A percentile compares a stretch with the other conserved stretches of the same genome.
Conservation (phyloP, 2,113 vertebrate species). For the Bolborhynchus lineola region DNA sequence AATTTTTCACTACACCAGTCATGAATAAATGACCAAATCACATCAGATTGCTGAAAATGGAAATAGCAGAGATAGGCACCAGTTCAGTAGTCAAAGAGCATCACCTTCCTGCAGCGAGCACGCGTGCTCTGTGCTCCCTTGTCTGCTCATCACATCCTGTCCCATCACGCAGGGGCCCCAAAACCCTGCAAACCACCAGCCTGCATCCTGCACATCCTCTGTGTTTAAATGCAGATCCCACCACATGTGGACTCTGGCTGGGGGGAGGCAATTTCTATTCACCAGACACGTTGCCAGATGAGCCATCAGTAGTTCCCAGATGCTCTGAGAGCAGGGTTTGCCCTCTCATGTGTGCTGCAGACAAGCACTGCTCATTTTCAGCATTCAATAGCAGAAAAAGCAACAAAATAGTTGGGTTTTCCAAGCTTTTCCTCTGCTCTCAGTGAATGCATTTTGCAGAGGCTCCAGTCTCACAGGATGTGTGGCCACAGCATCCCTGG, state of each 20-base stretch:
- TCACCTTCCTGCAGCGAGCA: conserved; percentile 22
- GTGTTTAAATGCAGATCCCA: neutral
- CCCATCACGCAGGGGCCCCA: neutral
- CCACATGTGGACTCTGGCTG: rapidly evolving
- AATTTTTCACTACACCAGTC: conserved; percentile 73
- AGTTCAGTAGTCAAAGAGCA: conserved; percentile 50
- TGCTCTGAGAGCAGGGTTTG: neutral
- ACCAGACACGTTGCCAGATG: rapidly evolving
- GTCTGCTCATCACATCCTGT: neutral
- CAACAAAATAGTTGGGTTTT: neutral
- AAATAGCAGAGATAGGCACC: conserved; percentile 36
- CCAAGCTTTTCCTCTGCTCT: too few relatives aligned
- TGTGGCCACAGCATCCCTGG: neutral
- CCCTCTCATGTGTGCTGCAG: neutral
- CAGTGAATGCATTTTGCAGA: rapidly evolving
- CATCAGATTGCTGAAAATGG: conserved; percentile 69
- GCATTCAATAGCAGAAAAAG: neutral
- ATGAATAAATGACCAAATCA: conserved; percentile 73
- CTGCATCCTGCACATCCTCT: neutral
- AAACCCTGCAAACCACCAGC: neutral
- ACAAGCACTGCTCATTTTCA: neutral
- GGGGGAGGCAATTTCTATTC: neutral
- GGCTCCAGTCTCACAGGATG: rapidly evolving
- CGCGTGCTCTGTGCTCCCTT: neutral
- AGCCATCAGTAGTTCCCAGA: neutral